Conservation (phyloP, 2,797 vertebrate genomes). For the Pitangus sulphuratus region DNA sequence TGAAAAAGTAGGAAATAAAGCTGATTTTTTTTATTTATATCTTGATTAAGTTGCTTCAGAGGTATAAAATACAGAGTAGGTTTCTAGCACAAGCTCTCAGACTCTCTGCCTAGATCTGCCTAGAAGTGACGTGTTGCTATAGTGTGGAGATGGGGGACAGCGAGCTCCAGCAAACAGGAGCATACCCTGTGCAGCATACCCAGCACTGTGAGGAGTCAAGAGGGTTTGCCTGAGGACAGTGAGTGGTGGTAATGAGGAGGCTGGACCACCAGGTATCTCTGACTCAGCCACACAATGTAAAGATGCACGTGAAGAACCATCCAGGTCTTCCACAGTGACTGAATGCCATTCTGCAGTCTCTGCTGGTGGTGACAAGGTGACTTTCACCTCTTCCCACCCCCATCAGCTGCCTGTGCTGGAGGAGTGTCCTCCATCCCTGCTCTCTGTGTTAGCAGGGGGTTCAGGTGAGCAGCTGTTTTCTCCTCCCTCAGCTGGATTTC, state of each 20-base stretch:
- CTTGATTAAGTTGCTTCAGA: neutral
- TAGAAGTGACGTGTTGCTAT: fast-evolving
- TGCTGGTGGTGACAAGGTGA: neutral
- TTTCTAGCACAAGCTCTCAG: neutral
- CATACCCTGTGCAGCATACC: neutral
- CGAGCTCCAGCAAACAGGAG: neutral
- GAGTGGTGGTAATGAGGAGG: neutral
- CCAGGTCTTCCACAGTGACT: neutral
- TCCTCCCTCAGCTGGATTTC: neutral
- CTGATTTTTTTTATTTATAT: neutral
- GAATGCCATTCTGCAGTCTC: neutral
- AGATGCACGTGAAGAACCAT: neutral
- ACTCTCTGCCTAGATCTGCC: neutral
- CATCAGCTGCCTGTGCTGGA: neutral
- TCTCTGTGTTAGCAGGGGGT: neutral
- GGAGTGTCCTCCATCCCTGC: fast-evolving
- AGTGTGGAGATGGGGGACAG: neutral
- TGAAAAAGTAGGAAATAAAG: neutral
- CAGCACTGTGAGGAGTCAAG: neutral
- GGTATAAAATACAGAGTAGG: neutral
- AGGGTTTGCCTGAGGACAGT: neutral
- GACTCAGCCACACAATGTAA: neutral
- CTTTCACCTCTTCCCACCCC: neutral
- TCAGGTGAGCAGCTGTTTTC: neutral
- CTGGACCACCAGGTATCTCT: neutral